Evolutionary conservation across 1,140 invertebrate genomes (phyloP), one percentile per base, ranked within the genome.

Genomic region (Carposina sasakii): DNA sequence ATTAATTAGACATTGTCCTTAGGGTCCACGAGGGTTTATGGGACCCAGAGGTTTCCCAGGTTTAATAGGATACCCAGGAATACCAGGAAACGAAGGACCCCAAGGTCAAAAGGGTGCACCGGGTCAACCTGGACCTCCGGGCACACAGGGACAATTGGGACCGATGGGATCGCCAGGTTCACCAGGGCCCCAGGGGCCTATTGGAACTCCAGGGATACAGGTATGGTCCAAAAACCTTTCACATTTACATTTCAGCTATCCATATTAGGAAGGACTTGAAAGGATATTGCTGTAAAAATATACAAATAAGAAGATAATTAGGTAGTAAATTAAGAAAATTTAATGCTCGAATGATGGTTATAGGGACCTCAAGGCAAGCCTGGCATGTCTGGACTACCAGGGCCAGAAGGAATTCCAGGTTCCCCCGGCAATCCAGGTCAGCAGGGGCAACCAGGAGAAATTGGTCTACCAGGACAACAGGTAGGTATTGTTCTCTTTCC

Each of bases 1-100:
- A n/a, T n/a, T n/a, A n/a, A n/a, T n/a, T n/a, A n/a, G n/a, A n/a
- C n/a, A n/a, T n/a, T n/a, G n/a, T n/a, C n/a, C 78, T 51, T 60
- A 94, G 92, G 94, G 94, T n/a, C 92, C 92, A 0, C 78, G 93
- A 79, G 92, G 93, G 12, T 94, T 95, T 73, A 88, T 91, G 49
- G 94, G 94, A 6, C 89, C 92, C 4, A 83, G 93, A 73, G 94
- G 94, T 30, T 91, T 94, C 66, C 90, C 92, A 19, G 94, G 93
- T 3, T 69, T 92, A 30, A 90, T 91, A 22, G 93, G 93, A 2
- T 90, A 90, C 60, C 90, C 92, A 5, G 93, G 93, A 42, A 89
- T 93, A 60, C 91, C 92, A 21, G 92, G 93, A 21, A 87, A 81
- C 45, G 92, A 93, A 85, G 93, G 94, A 19, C 87, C 89, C 3